Conservation (phyloP, 2,113 vertebrate species). For the Dendrocopos noguchii region DNA sequence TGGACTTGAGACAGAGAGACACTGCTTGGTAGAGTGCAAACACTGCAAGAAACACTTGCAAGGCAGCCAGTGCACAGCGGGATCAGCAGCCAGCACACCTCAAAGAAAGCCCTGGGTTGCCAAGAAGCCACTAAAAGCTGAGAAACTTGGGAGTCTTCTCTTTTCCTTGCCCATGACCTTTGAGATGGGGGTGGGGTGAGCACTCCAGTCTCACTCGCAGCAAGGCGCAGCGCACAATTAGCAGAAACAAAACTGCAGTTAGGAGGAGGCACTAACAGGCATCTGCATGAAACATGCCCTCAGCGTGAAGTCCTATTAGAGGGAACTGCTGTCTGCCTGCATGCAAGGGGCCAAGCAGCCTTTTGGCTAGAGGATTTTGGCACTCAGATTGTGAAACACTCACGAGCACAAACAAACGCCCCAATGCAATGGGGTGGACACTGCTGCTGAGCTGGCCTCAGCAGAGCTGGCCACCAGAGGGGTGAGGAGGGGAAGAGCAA, state of each 20-base stretch:
- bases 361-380: not conserved
- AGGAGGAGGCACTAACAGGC: not conserved
- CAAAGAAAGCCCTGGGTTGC: not conserved
- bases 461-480: not conserved
- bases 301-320: not conserved
- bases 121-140: not conserved
- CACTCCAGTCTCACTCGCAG: not conserved
- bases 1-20: not conserved
- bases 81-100: not conserved
- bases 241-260: conserved; percentile 52
- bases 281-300: conserved; percentile 32
- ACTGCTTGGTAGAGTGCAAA: not conserved
- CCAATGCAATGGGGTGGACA: rapidly evolving
- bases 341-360: not conserved
- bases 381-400: not conserved
- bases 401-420: not conserved
- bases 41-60: not conserved
- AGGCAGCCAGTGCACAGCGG: not conserved
- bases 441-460: rapidly evolving
- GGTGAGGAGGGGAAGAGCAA: not conserved
- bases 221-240: not conserved
- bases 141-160: not conserved
- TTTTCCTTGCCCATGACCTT: not conserved
- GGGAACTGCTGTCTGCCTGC: conserved; percentile 2
- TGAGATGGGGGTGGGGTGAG: not conserved